phyloP scores from a whole-genome alignment of 2,888 invertebrate genomes.

The Xanthia icteritia region DNA sequence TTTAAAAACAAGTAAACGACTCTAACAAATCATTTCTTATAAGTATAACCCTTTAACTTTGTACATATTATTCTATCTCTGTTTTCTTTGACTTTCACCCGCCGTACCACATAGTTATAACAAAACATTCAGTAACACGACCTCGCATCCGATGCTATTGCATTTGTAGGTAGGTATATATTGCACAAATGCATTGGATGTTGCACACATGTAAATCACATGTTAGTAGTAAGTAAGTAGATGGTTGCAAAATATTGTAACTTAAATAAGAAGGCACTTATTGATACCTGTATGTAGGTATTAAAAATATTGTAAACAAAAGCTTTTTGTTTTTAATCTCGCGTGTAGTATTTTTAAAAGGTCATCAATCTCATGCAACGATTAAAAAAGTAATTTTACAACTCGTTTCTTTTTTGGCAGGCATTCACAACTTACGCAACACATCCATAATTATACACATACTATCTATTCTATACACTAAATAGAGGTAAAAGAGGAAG shows the following conservation, averaged over 20 bases:
- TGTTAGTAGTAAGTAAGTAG: conserved; percentile 32
- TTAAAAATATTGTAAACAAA: conserved; percentile 10
- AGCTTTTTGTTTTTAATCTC: conserved; percentile 21
- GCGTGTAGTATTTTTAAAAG: conserved; percentile 48
- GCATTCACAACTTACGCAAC: conserved; percentile 58
- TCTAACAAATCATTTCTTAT: conserved; percentile 5
- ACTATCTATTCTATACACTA: conserved; percentile 33
- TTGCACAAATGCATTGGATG: conserved; percentile 67
- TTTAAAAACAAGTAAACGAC: conserved; percentile 1
- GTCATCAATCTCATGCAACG: conserved; percentile 57
- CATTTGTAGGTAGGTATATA: conserved; percentile 44
- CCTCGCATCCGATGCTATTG: conserved; percentile 67
- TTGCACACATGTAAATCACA: conserved; percentile 59
- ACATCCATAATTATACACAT: conserved; percentile 2
- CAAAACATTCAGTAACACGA: conserved; percentile 61
- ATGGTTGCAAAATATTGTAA: conserved; percentile 46
- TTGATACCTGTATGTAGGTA: not conserved
- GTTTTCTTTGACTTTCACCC: conserved; percentile 64
- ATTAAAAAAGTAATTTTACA: conserved; percentile 63
- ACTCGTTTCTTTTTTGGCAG: conserved; percentile 62
- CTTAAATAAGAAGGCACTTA: not conserved
- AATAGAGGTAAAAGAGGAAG: conserved; percentile 49
- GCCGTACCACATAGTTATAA: conserved; percentile 36
- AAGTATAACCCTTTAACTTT: not conserved
- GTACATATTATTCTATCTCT: conserved; percentile 26